Evolutionary conservation across 2,888 invertebrate genomes (phyloP).

Genomic region (Amitus sp.): DNA sequence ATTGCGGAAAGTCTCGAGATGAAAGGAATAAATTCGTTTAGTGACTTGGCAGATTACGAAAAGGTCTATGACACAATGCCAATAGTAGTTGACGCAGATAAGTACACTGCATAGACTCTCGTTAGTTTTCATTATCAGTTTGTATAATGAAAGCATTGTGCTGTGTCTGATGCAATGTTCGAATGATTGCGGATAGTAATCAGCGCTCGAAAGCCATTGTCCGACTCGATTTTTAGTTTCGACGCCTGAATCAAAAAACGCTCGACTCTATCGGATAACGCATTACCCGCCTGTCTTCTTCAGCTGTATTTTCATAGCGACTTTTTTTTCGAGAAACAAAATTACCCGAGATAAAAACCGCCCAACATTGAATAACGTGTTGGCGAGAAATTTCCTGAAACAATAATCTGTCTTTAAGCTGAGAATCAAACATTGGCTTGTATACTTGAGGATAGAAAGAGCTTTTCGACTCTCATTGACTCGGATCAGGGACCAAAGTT

Average conservation of each 20-base stretch:
- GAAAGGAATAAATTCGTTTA: constrained; percentile 10
- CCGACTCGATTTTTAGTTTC: constrained; percentile 23
- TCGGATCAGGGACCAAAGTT: no score
- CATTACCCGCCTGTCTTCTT: no score
- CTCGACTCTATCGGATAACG: no score
- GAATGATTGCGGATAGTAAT: constrained; percentile 37
- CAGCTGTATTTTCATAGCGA: not conserved
- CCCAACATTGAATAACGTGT: no score
- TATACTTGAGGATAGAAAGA: no score
- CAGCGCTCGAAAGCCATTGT: constrained; percentile 31
- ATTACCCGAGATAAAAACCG: not conserved
- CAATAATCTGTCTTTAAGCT: no score
- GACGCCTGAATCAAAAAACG: not conserved
- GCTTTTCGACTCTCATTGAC: no score
- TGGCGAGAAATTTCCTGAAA: no score
- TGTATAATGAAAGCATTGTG: constrained; percentile 39
- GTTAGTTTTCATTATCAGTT: constrained; percentile 38
- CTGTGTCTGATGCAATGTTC: constrained; percentile 38
- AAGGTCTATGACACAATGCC: constrained; percentile 29
- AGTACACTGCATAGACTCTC: constrained; percentile 34
- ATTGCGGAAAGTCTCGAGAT: no score
- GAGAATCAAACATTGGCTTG: no score
- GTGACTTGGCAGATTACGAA: constrained; percentile 34
- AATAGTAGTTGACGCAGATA: constrained; percentile 37
- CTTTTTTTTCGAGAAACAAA: not conserved